These are phyloP conservation scores for Scyliorhinus canicula DNA, from an alignment of 2,797 vertebrate genomes.

Conservation along the genomic window DNA sequence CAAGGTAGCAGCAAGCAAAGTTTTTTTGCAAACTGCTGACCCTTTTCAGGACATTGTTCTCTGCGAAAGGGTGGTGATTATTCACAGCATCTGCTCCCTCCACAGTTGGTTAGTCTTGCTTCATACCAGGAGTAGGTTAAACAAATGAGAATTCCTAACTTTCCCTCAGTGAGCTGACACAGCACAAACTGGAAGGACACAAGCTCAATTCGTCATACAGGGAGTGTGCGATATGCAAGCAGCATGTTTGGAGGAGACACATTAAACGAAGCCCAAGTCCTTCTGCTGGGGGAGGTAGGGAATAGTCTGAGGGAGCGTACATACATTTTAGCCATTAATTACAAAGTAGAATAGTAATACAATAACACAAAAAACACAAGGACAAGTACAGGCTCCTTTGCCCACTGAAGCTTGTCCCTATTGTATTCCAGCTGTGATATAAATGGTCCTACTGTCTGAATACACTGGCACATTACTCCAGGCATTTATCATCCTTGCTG, in stretches of 20 bases:
- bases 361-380: neutral
- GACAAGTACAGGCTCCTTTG: neutral
- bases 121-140: neutral
- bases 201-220: neutral
- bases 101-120: neutral
- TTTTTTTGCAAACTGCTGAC: neutral
- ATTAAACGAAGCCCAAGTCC: neutral
- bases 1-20: neutral
- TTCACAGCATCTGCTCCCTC: neutral
- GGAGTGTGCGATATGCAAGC: neutral
- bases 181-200: neutral
- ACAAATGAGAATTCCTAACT: neutral
- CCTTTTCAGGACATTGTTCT: neutral
- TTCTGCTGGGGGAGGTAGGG: neutral
- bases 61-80: neutral
- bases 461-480: neutral
- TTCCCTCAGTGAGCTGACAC: neutral
- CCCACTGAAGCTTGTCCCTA: neutral
- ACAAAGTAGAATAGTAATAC: neutral
- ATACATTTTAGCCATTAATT: neutral
- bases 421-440: neutral
- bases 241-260: neutral
- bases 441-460: neutral
- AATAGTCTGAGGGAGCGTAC: neutral
- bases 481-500: slow-evolving; percentile 9